phyloP scores from a whole-genome alignment of 1,140 invertebrate genomes.

The Zaprionus gabonicus region DNA sequence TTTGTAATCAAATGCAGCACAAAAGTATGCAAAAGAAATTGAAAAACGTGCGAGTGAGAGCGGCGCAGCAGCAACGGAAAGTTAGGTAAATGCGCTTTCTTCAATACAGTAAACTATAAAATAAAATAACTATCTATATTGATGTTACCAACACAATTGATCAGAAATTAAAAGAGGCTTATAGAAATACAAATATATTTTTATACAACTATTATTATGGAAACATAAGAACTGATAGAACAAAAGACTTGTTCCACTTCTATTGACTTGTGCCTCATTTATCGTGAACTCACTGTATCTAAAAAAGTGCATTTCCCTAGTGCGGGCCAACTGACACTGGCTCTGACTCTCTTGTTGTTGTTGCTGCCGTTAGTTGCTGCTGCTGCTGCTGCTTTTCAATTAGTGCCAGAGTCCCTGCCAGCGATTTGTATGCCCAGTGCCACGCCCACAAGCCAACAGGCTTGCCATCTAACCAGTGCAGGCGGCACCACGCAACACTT shows the following conservation, averaged over 20 bases:
- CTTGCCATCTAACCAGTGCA: conserved; percentile 15
- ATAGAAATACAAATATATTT: too few relatives aligned
- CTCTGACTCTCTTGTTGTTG: conserved; percentile 14
- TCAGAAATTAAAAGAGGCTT: too few relatives aligned
- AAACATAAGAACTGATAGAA: too few relatives aligned
- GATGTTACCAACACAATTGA: background rate
- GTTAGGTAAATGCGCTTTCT: conserved; percentile 53
- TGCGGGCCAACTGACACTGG: conserved; percentile 17
- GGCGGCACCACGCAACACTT: conserved; percentile 52
- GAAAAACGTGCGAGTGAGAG: conserved; percentile 23
- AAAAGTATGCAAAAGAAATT: conserved; percentile 77
- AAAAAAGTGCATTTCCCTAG: conserved; percentile 42
- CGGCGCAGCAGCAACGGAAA: conserved; percentile 2
- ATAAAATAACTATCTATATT: background rate
- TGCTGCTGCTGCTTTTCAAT: conserved; percentile 75
- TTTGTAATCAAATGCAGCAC: conserved; percentile 79
- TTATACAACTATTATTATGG: too few relatives aligned
- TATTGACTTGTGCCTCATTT: background rate
- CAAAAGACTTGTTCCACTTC: too few relatives aligned
- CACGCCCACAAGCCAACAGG: conserved; percentile 44
- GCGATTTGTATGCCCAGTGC: conserved; percentile 47
- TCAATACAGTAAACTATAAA: conserved; percentile 47
- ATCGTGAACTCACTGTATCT: conserved; percentile 57
- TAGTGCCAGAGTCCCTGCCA: conserved; percentile 61
- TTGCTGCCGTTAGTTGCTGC: conserved; percentile 14